These are phyloP conservation scores for Ammodytes marinus DNA, from an alignment of 2,113 vertebrate species.

Conservation along the genomic window DNA sequence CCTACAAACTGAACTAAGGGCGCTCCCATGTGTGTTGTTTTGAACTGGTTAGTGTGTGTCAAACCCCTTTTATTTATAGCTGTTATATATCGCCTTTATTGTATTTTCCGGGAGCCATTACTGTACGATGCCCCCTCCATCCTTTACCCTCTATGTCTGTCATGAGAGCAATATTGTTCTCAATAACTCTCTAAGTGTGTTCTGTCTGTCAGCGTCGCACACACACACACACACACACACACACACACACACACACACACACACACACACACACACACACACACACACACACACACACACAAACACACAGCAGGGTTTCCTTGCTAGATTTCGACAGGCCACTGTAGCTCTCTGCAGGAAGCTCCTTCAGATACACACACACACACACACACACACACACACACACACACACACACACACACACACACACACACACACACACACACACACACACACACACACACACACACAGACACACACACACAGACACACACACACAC, in stretches of 20 bases:
- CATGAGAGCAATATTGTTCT: slow-evolving; percentile 3
- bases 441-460: slow-evolving; percentile 20
- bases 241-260: slow-evolving; percentile 17
- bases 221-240: slow-evolving; percentile 4
- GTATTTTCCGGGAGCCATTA: slow-evolving; percentile 16
- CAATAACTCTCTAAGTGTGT: not conserved
- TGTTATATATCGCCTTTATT: slow-evolving; percentile 18
- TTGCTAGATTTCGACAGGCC: slow-evolving; percentile 34
- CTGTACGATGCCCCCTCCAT: not conserved
- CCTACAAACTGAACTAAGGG: too few species aligned
- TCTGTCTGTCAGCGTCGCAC: not conserved
- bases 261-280: slow-evolving; percentile 4
- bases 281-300: slow-evolving; percentile 21
- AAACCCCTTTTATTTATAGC: slow-evolving; percentile 13
- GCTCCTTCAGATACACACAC: slow-evolving; percentile 59
- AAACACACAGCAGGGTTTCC: slow-evolving; percentile 10
- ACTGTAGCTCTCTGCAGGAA: slow-evolving; percentile 58
- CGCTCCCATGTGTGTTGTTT: not conserved
- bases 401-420: slow-evolving; percentile 29
- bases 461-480: slow-evolving; percentile 31
- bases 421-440: slow-evolving; percentile 1
- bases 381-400: slow-evolving; percentile 35
- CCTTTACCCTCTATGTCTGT: slow-evolving; percentile 16
- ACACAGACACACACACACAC: slow-evolving; percentile 34
- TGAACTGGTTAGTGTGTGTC: not conserved